Evolutionary conservation across 2,113 vertebrate genomes (phyloP), one percentile per base, ranked within the genome.

Genomic region (Podarcis muralis): DNA sequence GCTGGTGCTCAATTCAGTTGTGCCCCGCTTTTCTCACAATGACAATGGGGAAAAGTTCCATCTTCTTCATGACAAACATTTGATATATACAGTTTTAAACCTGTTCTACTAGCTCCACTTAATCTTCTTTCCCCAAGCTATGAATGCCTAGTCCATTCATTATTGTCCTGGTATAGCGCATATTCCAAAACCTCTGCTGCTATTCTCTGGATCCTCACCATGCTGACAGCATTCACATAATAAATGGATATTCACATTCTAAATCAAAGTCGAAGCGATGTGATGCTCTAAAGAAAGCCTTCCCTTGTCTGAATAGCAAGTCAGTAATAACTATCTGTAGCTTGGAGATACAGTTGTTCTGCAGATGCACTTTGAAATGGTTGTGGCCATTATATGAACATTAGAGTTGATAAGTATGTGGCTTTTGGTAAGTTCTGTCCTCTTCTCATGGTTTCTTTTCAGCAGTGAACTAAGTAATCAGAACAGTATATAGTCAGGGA

Each of bases 231-330:
- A 76, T 76, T 82, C 80, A 66, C 71, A 88, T 48, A 83, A 83
- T 83, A 88, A 88, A 83, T 88, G 35, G 80, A 76, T 66, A 76
- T 76, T 83, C 71, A 88, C n/a, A 83, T 76, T 83, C 27, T 76
- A 66, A 76, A 88, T 88, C 72, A 88, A 83, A 83, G 53, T 68
- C 57, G 77, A 75, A 83, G 69, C 4, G 76, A 83, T 68, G 57
- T n/a, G 35, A 48, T 25, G 22, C 4, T 77, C 72, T 57, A 53
- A 13, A 83, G 81, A n/a, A 83, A 83, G 3, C 30, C 40, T 48
- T 53, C 74, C 77, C 22, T 83, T 66, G 22, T n/a, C 37, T 83
- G 59, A 88, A 83, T 13, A 68, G 81, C 9, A 88, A 83, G 59
- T 76, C 81, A 88, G 57, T 82, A 48, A 83, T 83, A 77, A 68